These are phyloP conservation scores for Cliona cf. orientalis DNA, from an alignment of 37 sponge, comb jelly and placozoan genomes.

Conservation along the genomic window DNA sequence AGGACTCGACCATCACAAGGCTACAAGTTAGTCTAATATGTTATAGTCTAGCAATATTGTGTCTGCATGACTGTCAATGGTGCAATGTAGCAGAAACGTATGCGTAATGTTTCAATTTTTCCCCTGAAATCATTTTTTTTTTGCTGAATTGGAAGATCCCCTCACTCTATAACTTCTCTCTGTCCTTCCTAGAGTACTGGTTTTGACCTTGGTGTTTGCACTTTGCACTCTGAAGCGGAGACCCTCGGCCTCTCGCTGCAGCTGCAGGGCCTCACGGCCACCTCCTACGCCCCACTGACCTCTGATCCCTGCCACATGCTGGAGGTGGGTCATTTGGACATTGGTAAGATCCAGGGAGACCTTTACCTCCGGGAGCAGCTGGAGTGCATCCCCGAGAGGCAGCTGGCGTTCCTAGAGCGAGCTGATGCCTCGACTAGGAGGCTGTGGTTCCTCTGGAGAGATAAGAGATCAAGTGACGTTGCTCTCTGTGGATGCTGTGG, in stretches of 20 bases:
- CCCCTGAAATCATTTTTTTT: too few species aligned
- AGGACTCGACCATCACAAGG: conserved; percentile 21
- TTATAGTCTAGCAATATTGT: too few species aligned
- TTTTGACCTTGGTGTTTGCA: conserved; percentile 54
- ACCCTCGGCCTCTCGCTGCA: conserved; percentile 48
- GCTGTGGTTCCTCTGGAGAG: conserved; percentile 71
- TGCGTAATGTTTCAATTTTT: background rate
- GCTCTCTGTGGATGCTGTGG: conserved; percentile 70
- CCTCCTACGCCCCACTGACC: background rate
- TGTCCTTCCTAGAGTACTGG: conserved; percentile 69
- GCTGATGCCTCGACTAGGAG: conserved; percentile 52
- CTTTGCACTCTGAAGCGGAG: conserved; percentile 35
- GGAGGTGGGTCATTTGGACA: conserved; percentile 37
- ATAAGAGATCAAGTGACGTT: background rate
- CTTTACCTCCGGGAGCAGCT: conserved; percentile 14
- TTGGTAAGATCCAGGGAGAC: conserved; percentile 58
- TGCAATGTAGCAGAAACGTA: too few species aligned
- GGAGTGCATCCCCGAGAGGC: conserved; percentile 54
- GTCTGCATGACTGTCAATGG: too few species aligned
- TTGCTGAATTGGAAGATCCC: too few species aligned
- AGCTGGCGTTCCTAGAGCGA: conserved; percentile 47
- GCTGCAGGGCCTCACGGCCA: conserved; percentile 36
- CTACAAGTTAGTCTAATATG: conserved; percentile 20
- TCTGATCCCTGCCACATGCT: background rate
- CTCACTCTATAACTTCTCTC: too few species aligned